Conservation (phyloP, 2,888 invertebrate genomes). For the Tuta absoluta region DNA sequence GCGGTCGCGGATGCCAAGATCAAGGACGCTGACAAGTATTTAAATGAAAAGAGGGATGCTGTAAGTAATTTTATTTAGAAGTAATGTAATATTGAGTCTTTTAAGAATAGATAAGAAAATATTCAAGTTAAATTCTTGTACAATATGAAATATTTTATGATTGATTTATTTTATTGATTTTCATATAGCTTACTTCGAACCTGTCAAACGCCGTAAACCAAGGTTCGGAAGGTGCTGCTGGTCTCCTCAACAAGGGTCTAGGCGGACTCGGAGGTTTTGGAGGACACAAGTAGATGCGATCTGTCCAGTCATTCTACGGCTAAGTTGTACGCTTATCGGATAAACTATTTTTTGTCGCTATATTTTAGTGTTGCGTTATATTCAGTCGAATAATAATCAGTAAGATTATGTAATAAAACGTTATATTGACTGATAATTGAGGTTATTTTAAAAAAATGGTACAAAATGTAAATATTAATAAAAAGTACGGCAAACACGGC, state of each 20-base stretch:
- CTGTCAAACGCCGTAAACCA: constrained; percentile 66
- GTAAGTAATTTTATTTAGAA: constrained; percentile 43
- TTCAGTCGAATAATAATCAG: neutral
- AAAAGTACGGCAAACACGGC: no score
- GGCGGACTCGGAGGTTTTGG: constrained; percentile 49
- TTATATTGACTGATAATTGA: no score
- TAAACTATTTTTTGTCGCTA: constrained; percentile 2
- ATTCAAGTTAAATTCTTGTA: neutral
- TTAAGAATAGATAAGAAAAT: no score
- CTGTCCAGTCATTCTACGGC: neutral
- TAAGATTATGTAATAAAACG: neutral
- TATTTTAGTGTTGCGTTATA: neutral
- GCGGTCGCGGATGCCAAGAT: constrained; percentile 82
- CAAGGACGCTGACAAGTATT: constrained; percentile 83
- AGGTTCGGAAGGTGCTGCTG: constrained; percentile 70
- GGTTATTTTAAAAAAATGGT: no score
- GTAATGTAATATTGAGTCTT: neutral
- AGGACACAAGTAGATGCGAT: constrained; percentile 56
- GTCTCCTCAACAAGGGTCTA: constrained; percentile 78
- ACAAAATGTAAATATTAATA: no score
- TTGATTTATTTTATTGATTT: constrained; percentile 25
- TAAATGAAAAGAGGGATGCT: constrained; percentile 81
- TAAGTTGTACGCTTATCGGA: neutral
- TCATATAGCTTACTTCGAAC: constrained; percentile 66
- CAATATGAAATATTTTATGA: neutral